Evolutionary conservation across 1,140 invertebrate genomes (phyloP).

Genomic region (Trachelipus rathkii): DNA sequence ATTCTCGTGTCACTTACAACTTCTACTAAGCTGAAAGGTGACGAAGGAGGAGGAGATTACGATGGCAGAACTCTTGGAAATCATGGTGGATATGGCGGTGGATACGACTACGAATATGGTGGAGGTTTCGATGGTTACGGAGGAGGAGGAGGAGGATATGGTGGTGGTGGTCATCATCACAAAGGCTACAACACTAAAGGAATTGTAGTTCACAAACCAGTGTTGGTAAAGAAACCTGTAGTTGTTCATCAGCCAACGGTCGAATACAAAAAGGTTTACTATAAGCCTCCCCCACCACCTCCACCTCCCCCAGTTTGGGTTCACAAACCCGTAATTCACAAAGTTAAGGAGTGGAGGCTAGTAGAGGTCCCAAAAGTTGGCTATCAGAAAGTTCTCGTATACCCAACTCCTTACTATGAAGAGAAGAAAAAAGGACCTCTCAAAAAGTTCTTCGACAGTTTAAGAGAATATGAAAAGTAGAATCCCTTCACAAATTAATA

Average conservation of each 20-base stretch:
- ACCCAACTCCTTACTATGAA: slow-evolving; percentile 26
- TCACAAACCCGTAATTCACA: slow-evolving; percentile 28
- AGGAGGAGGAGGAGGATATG: slow-evolving; percentile 6
- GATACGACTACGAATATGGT: neutral
- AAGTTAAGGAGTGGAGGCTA: slow-evolving; percentile 26
- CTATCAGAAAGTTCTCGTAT: slow-evolving; percentile 12
- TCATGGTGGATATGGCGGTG: neutral
- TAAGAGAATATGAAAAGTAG: too few relatives aligned
- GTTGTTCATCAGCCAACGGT: slow-evolving; percentile 27
- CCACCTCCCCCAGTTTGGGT: slow-evolving; percentile 21
- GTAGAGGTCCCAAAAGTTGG: slow-evolving; percentile 25
- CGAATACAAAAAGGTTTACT: slow-evolving; percentile 24
- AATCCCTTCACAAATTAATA: neutral
- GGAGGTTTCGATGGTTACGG: slow-evolving; percentile 4
- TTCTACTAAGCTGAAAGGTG: neutral
- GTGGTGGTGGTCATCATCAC: slow-evolving; percentile 19
- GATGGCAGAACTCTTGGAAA: neutral
- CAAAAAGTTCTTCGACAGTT: neutral
- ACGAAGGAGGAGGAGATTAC: neutral
- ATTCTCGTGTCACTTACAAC: slow-evolving; percentile 16
- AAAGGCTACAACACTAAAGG: slow-evolving; percentile 17
- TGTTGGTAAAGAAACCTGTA: slow-evolving; percentile 24
- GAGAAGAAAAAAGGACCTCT: slow-evolving; percentile 12
- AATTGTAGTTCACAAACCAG: slow-evolving; percentile 25
- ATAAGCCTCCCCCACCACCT: slow-evolving; percentile 19